Base-by-base conservation (phyloP, 2,113 vertebrate species). In the Pseudopipra pipra region DNA sequence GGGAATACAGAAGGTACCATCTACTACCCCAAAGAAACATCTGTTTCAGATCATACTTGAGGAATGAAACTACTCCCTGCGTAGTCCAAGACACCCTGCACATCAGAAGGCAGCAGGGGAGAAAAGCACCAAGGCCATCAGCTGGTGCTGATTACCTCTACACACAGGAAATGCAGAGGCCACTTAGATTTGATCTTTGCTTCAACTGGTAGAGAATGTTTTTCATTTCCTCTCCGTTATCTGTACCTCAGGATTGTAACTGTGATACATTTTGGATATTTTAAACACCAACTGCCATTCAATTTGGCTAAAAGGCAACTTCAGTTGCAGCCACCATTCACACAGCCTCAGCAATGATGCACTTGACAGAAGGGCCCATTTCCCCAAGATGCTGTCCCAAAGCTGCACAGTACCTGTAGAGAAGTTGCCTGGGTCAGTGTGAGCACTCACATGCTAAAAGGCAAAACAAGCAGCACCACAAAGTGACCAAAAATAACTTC, bases 1-100 rank as follows among this genome's bases (percentile, higher is more conserved):
- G 1, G 9, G 11, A 67, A 8, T 63, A 58, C 27, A 67, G 43
- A 14, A 85, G 62, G 43, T 39, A 58, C 5, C 14, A 72, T 23
- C n/a, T 51, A 37, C 16, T 71, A 58, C 39, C 22, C 20, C n/a
- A 72, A 3, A 39, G 11, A 75, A 90, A 62, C 2, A 1, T 14
- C 49, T 47, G 10, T 19, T 56, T 71, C 23, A 66, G 30, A 77
- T 14, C 10, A 51, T 14, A 19, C 47, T 39, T 54, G 31, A 73
- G 9, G 17, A 77, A 63, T 1, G 0, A 68, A 81, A 76, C 17
- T 6, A 61, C 6, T 56, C 25, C 19, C 20, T 41, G 16, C 1
- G 1, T 37, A 56, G 52, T 25, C 31, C 2, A 3, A 74, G 35
- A 70, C 33, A 70, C 14, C 8, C 8, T 6, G 35, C 16, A 21